These are phyloP conservation scores for Chionomys nivalis DNA, from an alignment of 2,113 vertebrate species.

Conservation along the genomic window DNA sequence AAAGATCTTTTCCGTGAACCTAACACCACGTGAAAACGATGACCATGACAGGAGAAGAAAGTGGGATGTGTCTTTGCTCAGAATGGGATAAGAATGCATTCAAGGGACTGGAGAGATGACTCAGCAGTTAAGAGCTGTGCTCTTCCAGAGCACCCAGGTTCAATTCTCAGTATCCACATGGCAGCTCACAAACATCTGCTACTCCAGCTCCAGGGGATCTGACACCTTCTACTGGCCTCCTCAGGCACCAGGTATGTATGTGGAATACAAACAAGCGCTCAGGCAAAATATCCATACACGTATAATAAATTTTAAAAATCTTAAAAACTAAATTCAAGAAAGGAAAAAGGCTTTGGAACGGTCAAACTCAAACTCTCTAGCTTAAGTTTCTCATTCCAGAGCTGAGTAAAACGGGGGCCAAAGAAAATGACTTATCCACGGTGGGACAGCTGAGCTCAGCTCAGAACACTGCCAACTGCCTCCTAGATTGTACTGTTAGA, in stretches of 20 bases:
- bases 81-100: background rate
- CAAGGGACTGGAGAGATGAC: background rate
- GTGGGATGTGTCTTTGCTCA: background rate
- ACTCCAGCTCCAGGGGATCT: background rate
- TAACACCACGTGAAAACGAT: background rate
- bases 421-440: slow-evolving; percentile 31
- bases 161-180: background rate
- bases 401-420: background rate
- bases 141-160: background rate
- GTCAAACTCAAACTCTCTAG: background rate
- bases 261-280: background rate
- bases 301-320: background rate
- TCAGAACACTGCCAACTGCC: background rate
- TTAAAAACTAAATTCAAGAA: background rate
- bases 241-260: background rate
- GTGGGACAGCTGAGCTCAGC: background rate
- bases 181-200: background rate
- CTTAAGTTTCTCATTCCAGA: background rate
- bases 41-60: background rate
- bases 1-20: background rate
- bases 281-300: background rate
- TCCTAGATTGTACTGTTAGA: background rate
- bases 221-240: background rate
- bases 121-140: background rate
- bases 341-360: background rate